Base-by-base conservation (phyloP, 2,113 vertebrate species). In the Elachura formosa region DNA sequence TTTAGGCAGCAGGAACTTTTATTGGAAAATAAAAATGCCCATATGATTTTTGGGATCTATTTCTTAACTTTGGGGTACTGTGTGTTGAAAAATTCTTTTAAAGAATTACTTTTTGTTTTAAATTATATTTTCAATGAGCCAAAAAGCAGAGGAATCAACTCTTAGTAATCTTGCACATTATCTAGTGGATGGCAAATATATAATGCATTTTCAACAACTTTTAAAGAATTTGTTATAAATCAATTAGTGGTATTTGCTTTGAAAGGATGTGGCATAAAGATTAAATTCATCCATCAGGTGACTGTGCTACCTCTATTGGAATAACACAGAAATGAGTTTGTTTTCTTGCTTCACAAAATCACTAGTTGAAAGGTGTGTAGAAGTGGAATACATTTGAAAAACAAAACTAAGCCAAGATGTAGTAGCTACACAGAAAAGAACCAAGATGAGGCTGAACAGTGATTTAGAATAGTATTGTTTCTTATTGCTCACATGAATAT, bases 121-220 rank as follows among this genome's bases (percentile, higher is more conserved):
- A 90, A 69, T 46, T 10, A 74, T 12, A 36, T 62, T 69, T 92
- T 74, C 19, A n/a, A 26, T 46, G n/a, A 92, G 71, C 9, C 0
- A 1, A 90, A 67, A 69, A 89, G 48, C 45, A 79, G 13, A 80
- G 8, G 16, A 91, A 80, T 52, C 12, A 59, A 43, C 4, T 89
- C 26, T 55, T 71, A 40, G 48, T 83, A 85, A 92, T 85, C 74
- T 72, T 83, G 2, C 11, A 34, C 40, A 41, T 26, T 77, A 55
- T 61, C 63, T 40, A 15, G 40, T 66, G 83, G 69, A 18, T 14
- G 26, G 84, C 31, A 76, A 93, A 95, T 52, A 28, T 79, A 75
- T 95, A 82, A 89, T 17, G 73, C 58, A 87, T 66, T 90, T 89
- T 81, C 51, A 92, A 75, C 34, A 85, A 52, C 48, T 82, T 94